Conservation (phyloP, 2,113 vertebrate species). For the Bungarus multicinctus region DNA sequence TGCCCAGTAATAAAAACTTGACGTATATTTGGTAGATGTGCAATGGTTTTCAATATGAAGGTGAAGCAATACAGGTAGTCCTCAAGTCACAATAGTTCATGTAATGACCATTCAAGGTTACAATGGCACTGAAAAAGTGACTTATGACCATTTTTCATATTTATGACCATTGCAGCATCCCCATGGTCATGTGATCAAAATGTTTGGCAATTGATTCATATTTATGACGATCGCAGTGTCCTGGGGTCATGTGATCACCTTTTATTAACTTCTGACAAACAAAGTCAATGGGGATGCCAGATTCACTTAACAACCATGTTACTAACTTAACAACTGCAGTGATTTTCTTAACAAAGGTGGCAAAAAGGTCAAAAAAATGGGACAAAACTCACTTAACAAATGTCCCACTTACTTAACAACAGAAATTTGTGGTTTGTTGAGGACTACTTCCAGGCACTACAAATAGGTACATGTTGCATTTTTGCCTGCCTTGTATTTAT, state of each 20-base stretch:
- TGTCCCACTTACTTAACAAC: not conserved
- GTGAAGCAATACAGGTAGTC: not conserved
- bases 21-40: not conserved
- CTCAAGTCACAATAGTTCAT: too few species aligned
- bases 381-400: not conserved
- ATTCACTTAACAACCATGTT: not conserved
- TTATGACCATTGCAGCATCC: too few species aligned
- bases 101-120: too few species aligned
- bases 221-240: not conserved
- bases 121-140: too few species aligned
- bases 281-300: not conserved
- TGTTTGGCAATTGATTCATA: not conserved
- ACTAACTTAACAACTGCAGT: too few species aligned
- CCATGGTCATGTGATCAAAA: not conserved
- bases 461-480: not conserved
- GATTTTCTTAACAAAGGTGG: too few species aligned
- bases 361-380: not conserved
- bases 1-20: not conserved
- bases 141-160: too few species aligned
- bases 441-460: not conserved
- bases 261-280: not conserved
- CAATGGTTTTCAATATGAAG: not conserved
- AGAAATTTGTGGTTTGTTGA: not conserved
- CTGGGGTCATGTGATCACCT: not conserved
- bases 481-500: not conserved